Evolutionary conservation across 2,888 invertebrate genomes (phyloP), one percentile per base, ranked within the genome.

Genomic region (Tubulanus polymorphus): DNA sequence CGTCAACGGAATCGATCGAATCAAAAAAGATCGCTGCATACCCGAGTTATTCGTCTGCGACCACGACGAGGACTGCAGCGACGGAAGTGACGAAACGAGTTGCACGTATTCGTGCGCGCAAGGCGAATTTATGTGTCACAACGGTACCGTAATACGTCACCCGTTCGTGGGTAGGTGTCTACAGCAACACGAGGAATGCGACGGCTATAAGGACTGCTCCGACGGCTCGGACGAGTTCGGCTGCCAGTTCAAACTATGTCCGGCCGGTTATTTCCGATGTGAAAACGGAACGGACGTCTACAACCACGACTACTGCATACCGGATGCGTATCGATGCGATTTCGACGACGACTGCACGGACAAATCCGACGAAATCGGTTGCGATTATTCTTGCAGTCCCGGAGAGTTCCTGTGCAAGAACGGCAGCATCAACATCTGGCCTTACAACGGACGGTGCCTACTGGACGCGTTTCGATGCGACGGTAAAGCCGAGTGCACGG

Each of bases 401-500:
- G 41, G 41, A 23, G 3, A 41, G 6, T 41, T 41, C 15, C 23
- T 23, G 3, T 41, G 41, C 41, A 41, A 18, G 3, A 41, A 41
- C 3, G 41, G 41, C 6, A 41, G 20, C 15, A 41, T 41, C 6
- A 20, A 18, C 20, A 20, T 20, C 41, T 15, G 6, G 6, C 41
- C 41, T 5, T 41, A 41, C 15, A 20, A 8, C 15, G 41, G 41
- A 5, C 41, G 23, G 18, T 56, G 56, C 28, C 25, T 53, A 12
- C 52, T 51, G 8, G 30, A 45, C 3, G 20, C 20, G 25, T 59
- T 37, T 29, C 26, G 28, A 20, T 61, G 61, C 30, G 60, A 62
- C 53, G 25, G 62, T 12, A 53, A 56, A 15, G 29, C 27, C 12
- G 58, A 62, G 53, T 62, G 62, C 48, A 35, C 50, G 5, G 60